Evolutionary conservation across 2,113 vertebrate species (phyloP).

Genomic region (Beaufortia kweichowensis): DNA sequence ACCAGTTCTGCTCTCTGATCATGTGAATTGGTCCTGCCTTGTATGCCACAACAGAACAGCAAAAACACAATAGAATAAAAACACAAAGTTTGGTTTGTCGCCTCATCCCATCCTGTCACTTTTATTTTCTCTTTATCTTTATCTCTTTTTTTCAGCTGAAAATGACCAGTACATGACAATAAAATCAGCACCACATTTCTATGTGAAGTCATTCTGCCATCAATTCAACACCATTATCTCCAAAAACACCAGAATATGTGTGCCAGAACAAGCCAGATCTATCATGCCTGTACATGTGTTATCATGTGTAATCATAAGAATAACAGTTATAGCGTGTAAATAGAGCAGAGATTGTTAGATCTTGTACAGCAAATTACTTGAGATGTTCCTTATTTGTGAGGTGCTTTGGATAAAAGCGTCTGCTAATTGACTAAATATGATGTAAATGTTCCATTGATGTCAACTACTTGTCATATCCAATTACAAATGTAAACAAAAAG

Average conservation of each 20-base stretch:
- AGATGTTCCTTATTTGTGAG: too few relatives aligned
- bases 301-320: too few relatives aligned
- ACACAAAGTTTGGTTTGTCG: background rate
- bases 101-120: background rate
- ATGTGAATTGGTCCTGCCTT: conserved; percentile 5
- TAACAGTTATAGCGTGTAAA: too few relatives aligned
- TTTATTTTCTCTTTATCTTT: background rate
- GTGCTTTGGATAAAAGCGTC: too few relatives aligned
- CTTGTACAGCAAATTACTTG: too few relatives aligned
- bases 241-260: background rate
- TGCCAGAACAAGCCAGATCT: too few relatives aligned
- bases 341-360: too few relatives aligned
- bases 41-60: conserved; percentile 1
- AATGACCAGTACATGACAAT: background rate
- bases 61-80: background rate
- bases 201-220: background rate
- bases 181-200: background rate
- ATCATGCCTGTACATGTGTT: too few relatives aligned
- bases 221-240: background rate
- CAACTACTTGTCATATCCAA: too few relatives aligned
- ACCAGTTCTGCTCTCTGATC: background rate
- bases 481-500: too few relatives aligned
- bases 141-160: background rate
- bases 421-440: too few relatives aligned
- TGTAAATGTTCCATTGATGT: too few relatives aligned